phyloP scores from a whole-genome alignment of 1,140 invertebrate species.

The Lerema accius region DNA sequence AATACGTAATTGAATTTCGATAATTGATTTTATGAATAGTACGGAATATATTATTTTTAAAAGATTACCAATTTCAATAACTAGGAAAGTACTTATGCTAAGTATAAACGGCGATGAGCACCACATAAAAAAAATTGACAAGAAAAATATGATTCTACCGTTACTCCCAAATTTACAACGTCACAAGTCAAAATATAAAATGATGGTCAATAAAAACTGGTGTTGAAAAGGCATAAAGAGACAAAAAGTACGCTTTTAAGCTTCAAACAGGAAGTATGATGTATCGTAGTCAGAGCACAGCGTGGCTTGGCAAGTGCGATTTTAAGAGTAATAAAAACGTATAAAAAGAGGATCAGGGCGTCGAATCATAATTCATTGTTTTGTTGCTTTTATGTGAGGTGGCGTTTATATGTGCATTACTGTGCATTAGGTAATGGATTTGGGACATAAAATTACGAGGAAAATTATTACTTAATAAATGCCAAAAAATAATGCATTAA shows the following conservation, averaged over 20 bases:
- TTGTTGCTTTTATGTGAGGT: conserved; percentile 48
- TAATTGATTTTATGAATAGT: no score
- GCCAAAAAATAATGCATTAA: no score
- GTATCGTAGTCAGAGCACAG: conserved; percentile 38
- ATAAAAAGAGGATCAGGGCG: conserved; percentile 65
- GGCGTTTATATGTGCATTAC: conserved; percentile 49
- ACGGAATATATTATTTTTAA: no score
- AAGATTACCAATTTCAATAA: no score
- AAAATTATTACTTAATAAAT: background rate
- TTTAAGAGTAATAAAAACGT: conserved; percentile 71
- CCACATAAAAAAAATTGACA: no score
- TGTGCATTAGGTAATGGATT: conserved; percentile 70
- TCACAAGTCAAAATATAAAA: conserved; percentile 12
- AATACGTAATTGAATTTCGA: no score
- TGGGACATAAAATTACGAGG: conserved; percentile 15
- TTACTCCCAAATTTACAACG: no score
- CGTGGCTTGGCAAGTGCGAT: conserved; percentile 52
- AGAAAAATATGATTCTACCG: no score
- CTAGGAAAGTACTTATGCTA: no score
- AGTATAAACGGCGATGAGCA: no score
- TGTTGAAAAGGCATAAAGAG: conserved; percentile 33
- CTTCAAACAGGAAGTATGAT: conserved; percentile 36
- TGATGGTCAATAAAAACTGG: conserved; percentile 36
- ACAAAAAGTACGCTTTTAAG: conserved; percentile 45
- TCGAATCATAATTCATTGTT: conserved; percentile 73